phyloP scores from a whole-genome alignment of 1,140 invertebrate species.

The Bradynema listronoti region DNA sequence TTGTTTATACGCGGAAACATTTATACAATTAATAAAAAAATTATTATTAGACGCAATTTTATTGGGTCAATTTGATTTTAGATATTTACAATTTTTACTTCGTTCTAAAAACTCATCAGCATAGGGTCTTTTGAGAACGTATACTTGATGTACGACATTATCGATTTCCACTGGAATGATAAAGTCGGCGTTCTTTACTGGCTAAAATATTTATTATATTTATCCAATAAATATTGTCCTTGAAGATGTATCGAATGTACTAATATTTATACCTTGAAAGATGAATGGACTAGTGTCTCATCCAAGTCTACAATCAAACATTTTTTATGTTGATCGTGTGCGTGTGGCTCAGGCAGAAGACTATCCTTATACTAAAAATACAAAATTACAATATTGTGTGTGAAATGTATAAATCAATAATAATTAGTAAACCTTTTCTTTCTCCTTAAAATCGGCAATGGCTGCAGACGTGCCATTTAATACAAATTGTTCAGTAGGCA shows the following conservation, averaged over 20 bases:
- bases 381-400: too few relatives aligned
- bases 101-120: slow-evolving; percentile 96
- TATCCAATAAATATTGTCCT: neutral
- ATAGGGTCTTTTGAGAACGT: slow-evolving; percentile 95
- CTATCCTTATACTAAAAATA: slow-evolving; percentile 13
- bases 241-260: slow-evolving; percentile 20
- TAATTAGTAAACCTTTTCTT: too few relatives aligned
- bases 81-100: too few relatives aligned
- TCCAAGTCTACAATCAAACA: slow-evolving; percentile 99
- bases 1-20: too few relatives aligned
- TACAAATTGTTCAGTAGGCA: too few relatives aligned
- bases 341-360: slow-evolving; percentile 76
- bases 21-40: too few relatives aligned
- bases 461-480: too few relatives aligned
- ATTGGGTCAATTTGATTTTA: too few relatives aligned
- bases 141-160: slow-evolving; percentile 92
- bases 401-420: too few relatives aligned
- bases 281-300: slow-evolving; percentile 98
- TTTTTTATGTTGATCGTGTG: slow-evolving; percentile 89
- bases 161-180: slow-evolving; percentile 92
- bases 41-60: too few relatives aligned
- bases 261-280: slow-evolving; percentile 78
- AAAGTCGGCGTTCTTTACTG: slow-evolving; percentile 98
- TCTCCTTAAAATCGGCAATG: too few relatives aligned
- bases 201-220: slow-evolving; percentile 64